These are phyloP conservation scores for Heterohyrax brucei DNA, from an alignment of 2,797 vertebrate genomes.

Conservation along the genomic window DNA sequence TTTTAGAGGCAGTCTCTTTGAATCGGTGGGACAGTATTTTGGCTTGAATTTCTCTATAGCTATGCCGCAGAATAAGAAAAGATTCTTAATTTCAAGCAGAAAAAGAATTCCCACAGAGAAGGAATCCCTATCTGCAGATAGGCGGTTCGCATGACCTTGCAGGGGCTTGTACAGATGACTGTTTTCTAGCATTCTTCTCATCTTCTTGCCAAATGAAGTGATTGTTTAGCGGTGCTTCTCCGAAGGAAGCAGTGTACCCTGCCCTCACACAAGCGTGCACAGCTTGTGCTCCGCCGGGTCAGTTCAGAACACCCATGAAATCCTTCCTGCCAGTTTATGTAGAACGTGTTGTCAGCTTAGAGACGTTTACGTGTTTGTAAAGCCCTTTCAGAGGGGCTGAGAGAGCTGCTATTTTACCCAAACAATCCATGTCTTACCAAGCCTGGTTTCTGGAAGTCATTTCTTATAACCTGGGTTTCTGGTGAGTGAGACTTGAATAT, in stretches of 20 bases:
- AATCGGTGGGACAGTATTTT: constrained; percentile 65
- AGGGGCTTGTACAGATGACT: neutral
- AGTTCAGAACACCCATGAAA: constrained; percentile 60
- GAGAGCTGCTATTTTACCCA: constrained; percentile 70
- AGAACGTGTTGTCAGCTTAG: constrained; percentile 23
- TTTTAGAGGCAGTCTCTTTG: constrained; percentile 59
- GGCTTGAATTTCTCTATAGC: constrained; percentile 64
- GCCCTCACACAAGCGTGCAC: neutral
- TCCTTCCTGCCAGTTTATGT: constrained; percentile 66
- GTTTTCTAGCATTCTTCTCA: constrained; percentile 11
- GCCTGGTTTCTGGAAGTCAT: constrained; percentile 65
- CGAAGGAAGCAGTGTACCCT: neutral
- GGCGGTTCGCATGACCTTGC: constrained; percentile 34
- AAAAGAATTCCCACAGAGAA: constrained; percentile 70
- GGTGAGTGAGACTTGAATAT: neutral
- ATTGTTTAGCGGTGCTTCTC: constrained; percentile 47
- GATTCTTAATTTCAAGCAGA: constrained; percentile 76
- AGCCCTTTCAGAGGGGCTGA: constrained; percentile 59
- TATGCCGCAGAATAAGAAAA: constrained; percentile 69
- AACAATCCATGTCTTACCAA: constrained; percentile 47
- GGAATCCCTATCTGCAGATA: constrained; percentile 33
- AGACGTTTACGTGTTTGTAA: constrained; percentile 71
- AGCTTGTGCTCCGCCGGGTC: neutral
- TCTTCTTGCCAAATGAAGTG: constrained; percentile 29
- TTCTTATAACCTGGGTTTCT: constrained; percentile 60